Percentiles rank a stretch among this genome's conserved stretches.
Conservation (phyloP, 2,113 vertebrate species). For the Climacteris rufus region DNA sequence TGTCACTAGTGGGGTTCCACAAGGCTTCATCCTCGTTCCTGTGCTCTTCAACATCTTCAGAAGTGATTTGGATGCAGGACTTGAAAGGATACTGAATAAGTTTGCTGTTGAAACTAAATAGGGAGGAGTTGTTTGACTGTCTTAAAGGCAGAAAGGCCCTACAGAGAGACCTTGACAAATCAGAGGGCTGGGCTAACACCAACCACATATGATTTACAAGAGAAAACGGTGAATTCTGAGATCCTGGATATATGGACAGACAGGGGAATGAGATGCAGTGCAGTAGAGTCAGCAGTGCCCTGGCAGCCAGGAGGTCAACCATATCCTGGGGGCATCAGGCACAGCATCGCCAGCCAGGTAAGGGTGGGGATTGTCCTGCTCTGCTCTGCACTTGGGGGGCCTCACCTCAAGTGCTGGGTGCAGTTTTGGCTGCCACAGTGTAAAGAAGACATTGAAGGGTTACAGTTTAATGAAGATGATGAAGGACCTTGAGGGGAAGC, state of each 20-base stretch:
- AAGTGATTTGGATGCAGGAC: not conserved
- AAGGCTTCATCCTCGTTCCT: too few relatives aligned
- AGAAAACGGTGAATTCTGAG: not conserved
- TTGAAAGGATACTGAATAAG: not conserved
- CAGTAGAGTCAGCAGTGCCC: not conserved
- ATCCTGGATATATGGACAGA: not conserved
- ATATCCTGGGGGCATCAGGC: not conserved
- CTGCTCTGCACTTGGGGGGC: not conserved
- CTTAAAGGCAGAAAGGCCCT: not conserved
- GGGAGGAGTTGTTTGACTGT: not conserved
- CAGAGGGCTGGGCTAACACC: not conserved
- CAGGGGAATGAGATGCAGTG: not conserved
- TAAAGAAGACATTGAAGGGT: not conserved
- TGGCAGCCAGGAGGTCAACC: not conserved
- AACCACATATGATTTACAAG: not conserved
- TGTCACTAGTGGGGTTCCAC: not conserved
- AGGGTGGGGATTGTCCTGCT: not conserved
- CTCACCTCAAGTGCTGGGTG: accelerated
- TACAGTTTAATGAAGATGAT: too few relatives aligned
- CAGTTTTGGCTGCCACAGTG: accelerated
- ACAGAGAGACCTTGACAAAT: not conserved
- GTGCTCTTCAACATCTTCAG: not conserved
- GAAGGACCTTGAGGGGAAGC: not conserved
- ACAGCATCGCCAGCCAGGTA: accelerated
- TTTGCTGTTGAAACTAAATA: not conserved